These are phyloP conservation scores for Eublepharis macularius DNA, from an alignment of 2,113 vertebrate species.

Conservation along the genomic window DNA sequence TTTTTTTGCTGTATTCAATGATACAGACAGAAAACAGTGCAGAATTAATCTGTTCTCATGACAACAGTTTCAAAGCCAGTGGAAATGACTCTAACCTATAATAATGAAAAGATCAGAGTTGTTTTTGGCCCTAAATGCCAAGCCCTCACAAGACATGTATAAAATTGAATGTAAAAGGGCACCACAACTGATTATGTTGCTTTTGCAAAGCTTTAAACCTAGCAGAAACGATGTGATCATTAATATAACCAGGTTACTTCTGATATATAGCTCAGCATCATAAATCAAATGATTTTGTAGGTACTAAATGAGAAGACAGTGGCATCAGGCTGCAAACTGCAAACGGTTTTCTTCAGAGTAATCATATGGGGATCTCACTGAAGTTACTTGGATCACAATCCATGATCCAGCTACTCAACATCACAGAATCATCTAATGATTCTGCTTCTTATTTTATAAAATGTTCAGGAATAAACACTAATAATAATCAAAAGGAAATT, in stretches of 20 bases:
- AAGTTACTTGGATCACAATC: too few relatives aligned
- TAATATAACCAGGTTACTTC: constrained; percentile 3
- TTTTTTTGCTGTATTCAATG: background rate
- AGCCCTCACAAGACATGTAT: constrained; percentile 28
- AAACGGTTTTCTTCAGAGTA: background rate
- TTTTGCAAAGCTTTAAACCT: background rate
- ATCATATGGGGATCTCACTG: background rate
- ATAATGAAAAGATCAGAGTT: constrained; percentile 14
- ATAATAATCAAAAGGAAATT: background rate
- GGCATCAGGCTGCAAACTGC: background rate
- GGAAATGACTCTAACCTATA: constrained; percentile 36
- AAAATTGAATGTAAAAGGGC: constrained; percentile 26
- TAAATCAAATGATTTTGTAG: background rate
- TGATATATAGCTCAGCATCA: background rate
- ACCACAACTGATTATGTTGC: constrained; percentile 22
- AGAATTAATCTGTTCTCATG: constrained; percentile 41
- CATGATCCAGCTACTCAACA: background rate
- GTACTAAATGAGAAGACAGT: background rate
- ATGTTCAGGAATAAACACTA: background rate
- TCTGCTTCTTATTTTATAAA: background rate
- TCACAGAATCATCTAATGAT: background rate
- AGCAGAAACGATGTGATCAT: background rate
- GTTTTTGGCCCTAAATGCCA: constrained; percentile 19
- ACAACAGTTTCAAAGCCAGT: constrained; percentile 33
- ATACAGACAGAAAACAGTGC: constrained; percentile 18